Evolutionary conservation across 1,140 invertebrate genomes (phyloP).

Genomic region (Diorhabda sublineata): DNA sequence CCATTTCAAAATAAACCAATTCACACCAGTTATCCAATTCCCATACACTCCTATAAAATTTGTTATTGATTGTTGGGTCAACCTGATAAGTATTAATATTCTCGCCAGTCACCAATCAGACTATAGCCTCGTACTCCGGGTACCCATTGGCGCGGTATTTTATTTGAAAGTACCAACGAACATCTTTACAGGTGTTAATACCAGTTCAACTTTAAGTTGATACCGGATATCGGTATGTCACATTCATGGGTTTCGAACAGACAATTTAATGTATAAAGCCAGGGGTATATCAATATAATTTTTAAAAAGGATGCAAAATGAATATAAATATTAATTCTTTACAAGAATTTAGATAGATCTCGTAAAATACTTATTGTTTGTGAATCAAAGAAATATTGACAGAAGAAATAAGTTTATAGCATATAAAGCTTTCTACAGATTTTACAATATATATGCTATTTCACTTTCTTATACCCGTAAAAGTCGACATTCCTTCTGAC

Average conservation of each 20-base stretch:
- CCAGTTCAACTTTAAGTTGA: slow-evolving; percentile 6
- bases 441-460: too few species aligned
- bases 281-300: too few species aligned
- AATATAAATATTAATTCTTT: too few species aligned
- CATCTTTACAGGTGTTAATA: slow-evolving; percentile 18
- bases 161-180: slow-evolving; percentile 19
- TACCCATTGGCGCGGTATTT: slow-evolving; percentile 25
- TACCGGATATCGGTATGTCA: slow-evolving; percentile 12
- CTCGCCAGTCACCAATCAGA: slow-evolving; percentile 31
- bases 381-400: too few species aligned
- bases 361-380: too few species aligned
- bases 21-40: background rate
- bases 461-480: too few species aligned
- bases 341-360: too few species aligned
- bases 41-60: background rate
- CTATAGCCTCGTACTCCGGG: slow-evolving; percentile 20
- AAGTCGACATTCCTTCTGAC: too few species aligned
- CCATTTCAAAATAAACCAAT: background rate
- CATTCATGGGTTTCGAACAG: background rate
- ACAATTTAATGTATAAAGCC: background rate
- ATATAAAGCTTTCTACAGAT: too few species aligned
- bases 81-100: slow-evolving; percentile 28
- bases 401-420: too few species aligned
- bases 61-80: slow-evolving; percentile 18
- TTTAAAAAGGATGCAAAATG: too few species aligned